phyloP scores from a whole-genome alignment of 2,113 vertebrate species.

The Oreochromis aureus region DNA sequence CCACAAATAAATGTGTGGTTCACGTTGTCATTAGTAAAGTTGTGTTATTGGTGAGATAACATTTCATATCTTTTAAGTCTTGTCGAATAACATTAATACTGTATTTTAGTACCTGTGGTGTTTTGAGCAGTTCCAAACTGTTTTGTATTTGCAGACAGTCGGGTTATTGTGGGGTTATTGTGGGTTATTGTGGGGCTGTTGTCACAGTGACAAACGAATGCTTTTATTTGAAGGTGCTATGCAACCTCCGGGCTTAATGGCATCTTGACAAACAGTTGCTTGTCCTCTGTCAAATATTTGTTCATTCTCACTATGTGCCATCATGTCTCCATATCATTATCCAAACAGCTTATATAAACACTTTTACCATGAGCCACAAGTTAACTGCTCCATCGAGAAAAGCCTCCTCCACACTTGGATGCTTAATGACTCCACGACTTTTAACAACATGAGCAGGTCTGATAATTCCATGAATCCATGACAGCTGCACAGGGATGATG shows the following conservation, averaged over 20 bases:
- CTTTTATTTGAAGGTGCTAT: conserved; percentile 61
- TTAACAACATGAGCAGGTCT: not conserved
- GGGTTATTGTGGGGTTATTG: conserved; percentile 44
- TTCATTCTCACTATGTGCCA: conserved; percentile 84
- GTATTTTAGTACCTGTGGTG: not conserved
- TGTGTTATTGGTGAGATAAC: not conserved
- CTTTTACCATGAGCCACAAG: conserved; percentile 58
- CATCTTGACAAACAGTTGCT: conserved; percentile 96
- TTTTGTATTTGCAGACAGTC: conserved; percentile 1
- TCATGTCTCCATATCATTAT: conserved; percentile 75
- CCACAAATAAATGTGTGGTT: not conserved
- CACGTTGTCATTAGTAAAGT: not conserved
- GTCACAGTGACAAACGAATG: conserved; percentile 68
- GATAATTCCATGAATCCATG: not conserved
- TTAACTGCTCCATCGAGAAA: conserved; percentile 56
- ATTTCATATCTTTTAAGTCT: not conserved
- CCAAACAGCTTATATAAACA: conserved; percentile 93
- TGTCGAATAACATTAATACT: not conserved
- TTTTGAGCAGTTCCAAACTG: not conserved
- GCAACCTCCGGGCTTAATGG: conserved; percentile 81
- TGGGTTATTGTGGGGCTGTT: conserved; percentile 43
- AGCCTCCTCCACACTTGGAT: not conserved
- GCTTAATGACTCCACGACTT: not conserved
- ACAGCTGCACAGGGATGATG: not conserved
- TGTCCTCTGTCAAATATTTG: conserved; percentile 87